These are phyloP conservation scores for Rhombomys opimus DNA, from an alignment of 2,113 vertebrate genomes.

Conservation along the genomic window DNA sequence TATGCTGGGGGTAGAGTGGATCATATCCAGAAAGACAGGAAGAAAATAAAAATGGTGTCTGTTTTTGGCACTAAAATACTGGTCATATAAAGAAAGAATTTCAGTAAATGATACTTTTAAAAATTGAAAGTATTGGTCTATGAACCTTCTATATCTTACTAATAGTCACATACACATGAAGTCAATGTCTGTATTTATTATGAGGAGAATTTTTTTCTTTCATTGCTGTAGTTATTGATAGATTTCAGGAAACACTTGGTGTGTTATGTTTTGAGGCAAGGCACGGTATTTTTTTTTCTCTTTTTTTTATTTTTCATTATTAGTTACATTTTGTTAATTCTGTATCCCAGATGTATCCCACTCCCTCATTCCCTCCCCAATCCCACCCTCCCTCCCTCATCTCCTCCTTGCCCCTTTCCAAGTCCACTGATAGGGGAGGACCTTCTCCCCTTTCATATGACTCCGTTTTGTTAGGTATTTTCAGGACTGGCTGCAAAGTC, in stretches of 20 bases:
- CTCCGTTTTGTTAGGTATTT: too few species aligned
- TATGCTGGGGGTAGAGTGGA: constrained; percentile 2
- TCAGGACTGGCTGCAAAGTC: too few species aligned
- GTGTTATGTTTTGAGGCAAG: not conserved
- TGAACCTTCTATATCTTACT: not conserved
- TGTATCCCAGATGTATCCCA: too few species aligned
- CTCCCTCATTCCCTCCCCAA: too few species aligned
- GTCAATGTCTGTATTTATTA: not conserved
- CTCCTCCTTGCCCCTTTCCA: too few species aligned
- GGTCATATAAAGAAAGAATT: not conserved
- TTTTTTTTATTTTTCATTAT: too few species aligned
- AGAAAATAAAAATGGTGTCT: not conserved
- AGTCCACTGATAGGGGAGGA: too few species aligned
- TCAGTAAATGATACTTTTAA: constrained; percentile 7
- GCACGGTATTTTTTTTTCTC: not conserved
- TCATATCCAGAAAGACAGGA: not conserved
- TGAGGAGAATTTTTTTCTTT: not conserved
- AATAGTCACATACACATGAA: not conserved
- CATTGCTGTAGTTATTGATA: not conserved
- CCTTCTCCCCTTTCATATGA: too few species aligned
- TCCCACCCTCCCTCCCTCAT: too few species aligned
- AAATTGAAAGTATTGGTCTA: constrained; percentile 10
- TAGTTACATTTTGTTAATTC: too few species aligned
- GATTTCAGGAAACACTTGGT: not conserved
- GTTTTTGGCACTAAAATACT: not conserved